These are phyloP conservation scores for Diplodus puntazzo DNA, from an alignment of 2,797 vertebrate species.

Conservation along the genomic window DNA sequence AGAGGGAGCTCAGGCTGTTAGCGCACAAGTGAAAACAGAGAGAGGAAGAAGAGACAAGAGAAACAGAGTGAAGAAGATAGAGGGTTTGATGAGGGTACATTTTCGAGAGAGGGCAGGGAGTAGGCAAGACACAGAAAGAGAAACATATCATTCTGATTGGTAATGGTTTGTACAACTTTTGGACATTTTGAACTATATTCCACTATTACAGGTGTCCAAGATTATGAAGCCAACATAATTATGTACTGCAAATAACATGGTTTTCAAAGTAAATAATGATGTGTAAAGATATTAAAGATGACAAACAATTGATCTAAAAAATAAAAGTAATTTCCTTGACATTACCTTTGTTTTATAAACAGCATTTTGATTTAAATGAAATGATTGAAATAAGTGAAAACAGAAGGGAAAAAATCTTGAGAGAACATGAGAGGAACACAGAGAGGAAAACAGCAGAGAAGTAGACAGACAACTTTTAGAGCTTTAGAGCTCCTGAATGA, in stretches of 20 bases:
- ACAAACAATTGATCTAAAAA: neutral
- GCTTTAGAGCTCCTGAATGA: conserved; percentile 20
- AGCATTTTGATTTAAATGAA: neutral
- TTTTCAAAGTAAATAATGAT: conserved; percentile 2
- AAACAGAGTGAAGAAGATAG: conserved; percentile 27
- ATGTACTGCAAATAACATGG: neutral
- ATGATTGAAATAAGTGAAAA: neutral
- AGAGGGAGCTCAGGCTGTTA: conserved; percentile 70
- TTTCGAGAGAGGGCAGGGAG: conserved; percentile 4
- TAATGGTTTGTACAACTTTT: conserved; percentile 1
- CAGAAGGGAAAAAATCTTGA: neutral
- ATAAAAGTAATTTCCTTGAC: neutral
- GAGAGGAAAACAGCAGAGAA: neutral
- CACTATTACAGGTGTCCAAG: neutral
- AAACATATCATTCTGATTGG: neutral
- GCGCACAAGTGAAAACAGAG: conserved; percentile 44
- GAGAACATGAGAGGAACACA: neutral
- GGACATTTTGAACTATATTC: conserved; percentile 1
- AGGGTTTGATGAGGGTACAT: conserved; percentile 16
- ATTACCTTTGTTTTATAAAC: neutral
- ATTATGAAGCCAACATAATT: neutral
- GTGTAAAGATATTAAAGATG: neutral
- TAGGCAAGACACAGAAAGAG: conserved; percentile 17
- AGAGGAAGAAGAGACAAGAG: conserved; percentile 41
- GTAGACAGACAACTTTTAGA: neutral